A percentile compares a stretch with the other conserved stretches of the same genome.
These are phyloP conservation scores for Rhogogaster chlorosoma DNA, from an alignment of 2,888 invertebrate species.

Conservation along the genomic window DNA sequence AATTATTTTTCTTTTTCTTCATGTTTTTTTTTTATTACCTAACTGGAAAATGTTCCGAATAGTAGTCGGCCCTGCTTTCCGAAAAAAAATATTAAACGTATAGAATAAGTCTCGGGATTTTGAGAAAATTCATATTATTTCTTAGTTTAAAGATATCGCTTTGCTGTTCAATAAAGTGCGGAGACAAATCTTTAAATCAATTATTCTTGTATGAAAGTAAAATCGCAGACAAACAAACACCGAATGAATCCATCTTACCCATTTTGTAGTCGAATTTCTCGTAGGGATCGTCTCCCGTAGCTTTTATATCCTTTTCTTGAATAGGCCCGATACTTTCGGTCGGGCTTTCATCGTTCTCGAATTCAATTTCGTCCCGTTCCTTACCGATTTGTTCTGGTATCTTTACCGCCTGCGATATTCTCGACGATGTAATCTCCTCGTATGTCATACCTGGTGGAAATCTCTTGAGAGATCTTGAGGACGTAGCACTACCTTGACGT, in stretches of 20 bases:
- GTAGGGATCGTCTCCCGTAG: conserved; percentile 77
- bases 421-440: conserved; percentile 75
- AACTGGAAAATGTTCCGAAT: conserved; percentile 40
- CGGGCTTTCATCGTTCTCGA: conserved; percentile 69
- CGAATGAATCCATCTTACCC: conserved; percentile 65
- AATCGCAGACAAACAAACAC: neutral
- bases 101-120: neutral
- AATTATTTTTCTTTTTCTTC: neutral
- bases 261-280: conserved; percentile 77
- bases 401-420: conserved; percentile 61
- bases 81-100: conserved; percentile 3
- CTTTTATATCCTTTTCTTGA: conserved; percentile 74
- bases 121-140: neutral
- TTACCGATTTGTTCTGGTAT: conserved; percentile 56
- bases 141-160: neutral
- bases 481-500: conserved; percentile 68
- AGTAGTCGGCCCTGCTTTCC: conserved; percentile 27
- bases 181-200: neutral
- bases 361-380: conserved; percentile 59
- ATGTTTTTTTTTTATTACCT: neutral
- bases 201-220: neutral
- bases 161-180: neutral
- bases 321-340: conserved; percentile 73
- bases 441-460: conserved; percentile 76
- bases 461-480: conserved; percentile 68